Percentiles rank a stretch among this genome's conserved stretches.
These are phyloP conservation scores for Dallia pectoralis DNA, from an alignment of 2,797 vertebrate species.

Conservation along the genomic window DNA sequence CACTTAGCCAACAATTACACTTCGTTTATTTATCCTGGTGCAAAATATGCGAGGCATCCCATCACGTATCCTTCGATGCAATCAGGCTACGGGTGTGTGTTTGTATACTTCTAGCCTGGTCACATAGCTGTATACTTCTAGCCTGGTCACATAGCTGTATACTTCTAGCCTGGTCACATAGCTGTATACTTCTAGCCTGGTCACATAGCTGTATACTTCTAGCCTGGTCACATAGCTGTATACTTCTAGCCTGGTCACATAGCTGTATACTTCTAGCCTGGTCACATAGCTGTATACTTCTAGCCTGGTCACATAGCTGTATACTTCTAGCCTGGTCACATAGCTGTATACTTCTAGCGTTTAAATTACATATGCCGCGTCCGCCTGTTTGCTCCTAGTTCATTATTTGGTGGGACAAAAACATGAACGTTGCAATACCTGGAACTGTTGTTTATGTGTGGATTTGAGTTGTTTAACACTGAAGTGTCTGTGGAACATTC, in stretches of 20 bases:
- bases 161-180: too few relatives aligned
- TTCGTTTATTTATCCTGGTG: constrained; percentile 52
- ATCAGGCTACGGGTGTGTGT: too few relatives aligned
- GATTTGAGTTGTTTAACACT: not conserved
- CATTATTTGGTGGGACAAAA: not conserved
- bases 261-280: too few relatives aligned
- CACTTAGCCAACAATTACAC: not conserved
- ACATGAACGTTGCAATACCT: not conserved
- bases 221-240: too few relatives aligned
- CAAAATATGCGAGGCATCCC: constrained; percentile 29
- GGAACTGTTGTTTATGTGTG: too few relatives aligned
- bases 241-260: too few relatives aligned
- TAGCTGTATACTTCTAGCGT: not conserved
- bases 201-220: too few relatives aligned
- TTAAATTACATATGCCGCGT: not conserved
- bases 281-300: too few relatives aligned
- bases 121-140: too few relatives aligned
- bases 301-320: not conserved
- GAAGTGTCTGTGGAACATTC: not conserved
- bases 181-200: too few relatives aligned
- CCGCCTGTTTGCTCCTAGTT: not conserved
- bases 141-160: too few relatives aligned
- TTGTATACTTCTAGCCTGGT: too few relatives aligned
- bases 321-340: not conserved
- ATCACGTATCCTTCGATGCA: constrained; percentile 39